Base-by-base conservation (phyloP, 2,797 vertebrate genomes). In the Apodemus agrarius region DNA sequence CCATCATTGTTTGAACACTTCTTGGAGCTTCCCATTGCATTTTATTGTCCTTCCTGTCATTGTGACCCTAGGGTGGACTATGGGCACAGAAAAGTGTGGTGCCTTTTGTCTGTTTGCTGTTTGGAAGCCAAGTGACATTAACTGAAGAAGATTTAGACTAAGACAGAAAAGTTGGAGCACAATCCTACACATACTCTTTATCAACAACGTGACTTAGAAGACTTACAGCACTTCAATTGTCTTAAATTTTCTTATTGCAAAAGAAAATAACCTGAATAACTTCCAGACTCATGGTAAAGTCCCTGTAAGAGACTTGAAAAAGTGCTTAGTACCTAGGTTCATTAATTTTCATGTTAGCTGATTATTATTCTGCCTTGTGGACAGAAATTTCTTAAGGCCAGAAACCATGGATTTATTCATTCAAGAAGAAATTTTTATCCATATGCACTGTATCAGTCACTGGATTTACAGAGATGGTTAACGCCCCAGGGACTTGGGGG, bases 181-280 rank as follows among this genome's bases (percentile, higher is more conserved):
- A 93, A 89, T 82, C 13, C 40, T 78, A 17, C 19, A 24, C 74
- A 40, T 92, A 10, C 31, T 31, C 31, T 63, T 91, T 86, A 86
- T 86, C 46, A 87, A 69, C n/a, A 78, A 19, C 0, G 5, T 67
- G n/a, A 76, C 75, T 92, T 96, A 69, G 40, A 86, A 54, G 87
- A 85, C 16, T 49, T 79, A 43, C 6, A 75, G n/a, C 79, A 29
- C 1, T 43, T 89, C 6, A 34, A 34, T 84, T 6, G 10, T 79
- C 49, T 95, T 40, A 59, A 61, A 81, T 82, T 86, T 93, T 72
- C 74, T 91, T n/a, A 67, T 72, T 91, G 8, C 86, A 75, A 69
- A 49, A 57, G 54, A 29, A 93, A 61, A 80, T 89, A 29, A 86
- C 59, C 19, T 61, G 76, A 86, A 81, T 4, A 83, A 1, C 16